Base-by-base conservation (phyloP, 1,140 invertebrate genomes). In the Drosophila nigromelanica region DNA sequence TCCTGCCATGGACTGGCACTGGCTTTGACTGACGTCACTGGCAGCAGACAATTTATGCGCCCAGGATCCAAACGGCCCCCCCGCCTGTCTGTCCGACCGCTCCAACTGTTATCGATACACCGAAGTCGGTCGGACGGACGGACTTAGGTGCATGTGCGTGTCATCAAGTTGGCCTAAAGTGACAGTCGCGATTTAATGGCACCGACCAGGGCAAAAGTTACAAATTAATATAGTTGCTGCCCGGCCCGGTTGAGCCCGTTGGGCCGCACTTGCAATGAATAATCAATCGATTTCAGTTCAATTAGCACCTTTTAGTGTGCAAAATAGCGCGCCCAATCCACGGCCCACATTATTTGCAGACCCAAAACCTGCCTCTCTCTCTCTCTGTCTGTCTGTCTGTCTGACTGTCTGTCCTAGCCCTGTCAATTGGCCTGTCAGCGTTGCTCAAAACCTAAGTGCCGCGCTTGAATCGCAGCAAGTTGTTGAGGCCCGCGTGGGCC, bases 121-220 rank as follows among this genome's bases (percentile, higher is more conserved):
- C 14, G 18, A 15, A 37, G 10, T 12, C 8, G 18, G 27, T 14
- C 5, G n/a, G 11, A 15, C 5, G 30, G 35, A 10, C 15, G 35
- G 14, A 21, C 8, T 27, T 30, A 27, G 24, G 21, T 58, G 12
- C 42, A 73, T 87, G 87, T 90, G 87, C 87, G 87, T 90, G 87
- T 90, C 87, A 87, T 90, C 87, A 90, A 90, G 82, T 90, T 86
- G 87, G 78, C 90, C 82, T 90, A 90, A 90, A 90, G 87, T 90
- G 87, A 90, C 87, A 90, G 87, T 90, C 87, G 87, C 87, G 87
- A 90, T 90, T 90, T 90, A 90, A 90, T 90, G 87, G 87, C 82
- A 73, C 77, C 51, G 74, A 78, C 63, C 75, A 82, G 87, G 71
- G 71, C 75, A 76, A 62, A 64, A 80, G 68, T 80, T 80, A 83